Evolutionary conservation across 2,888 invertebrate genomes (phyloP), one percentile per base, ranked within the genome.

Genomic region (Cordylochernes scorpioides): DNA sequence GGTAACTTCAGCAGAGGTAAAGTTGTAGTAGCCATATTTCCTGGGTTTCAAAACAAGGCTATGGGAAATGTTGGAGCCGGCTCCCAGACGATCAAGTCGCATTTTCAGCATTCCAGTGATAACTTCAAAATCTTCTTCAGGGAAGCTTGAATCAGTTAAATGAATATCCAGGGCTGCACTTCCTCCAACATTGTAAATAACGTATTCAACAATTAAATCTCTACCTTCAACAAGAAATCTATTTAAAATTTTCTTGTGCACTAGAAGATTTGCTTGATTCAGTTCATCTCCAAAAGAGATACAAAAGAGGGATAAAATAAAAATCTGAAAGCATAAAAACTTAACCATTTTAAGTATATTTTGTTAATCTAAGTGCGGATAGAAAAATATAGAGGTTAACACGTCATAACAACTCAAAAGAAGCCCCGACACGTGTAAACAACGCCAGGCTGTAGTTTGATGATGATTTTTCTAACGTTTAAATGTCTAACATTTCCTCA

Each of bases 181-280:
- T 35, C 34, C 40, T 9, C 43, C 43, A 24, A 44, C 40, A 34
- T 44, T 44, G 30, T 38, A 42, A 24, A 44, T 37, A 18, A 36
- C 40, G 40, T 59, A 61, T 47, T 88, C 80, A 24, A 94, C 70
- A 38, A 91, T 66, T 45, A 94, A 68, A 53, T 97, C 94, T 68
- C 82, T 78, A 48, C 73, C 73, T 60, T 94, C 88, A 2, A 97
- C 91, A 38, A 94, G 60, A 51, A 84, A 91, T 57, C 77, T 80
- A 52, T 94, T 94, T 35, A 88, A 63, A 46, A 94, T 72, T 57
- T 80, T 31, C 25, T 43, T 43, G 25, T 42, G 42, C 6, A 42
- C 34, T 4, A 43, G 30, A n/a, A 43, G 27, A 14, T 40, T 27
- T 3, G 42, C 38, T 17, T 34, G 35, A 21, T 30, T 35, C 21